Conservation (phyloP, 2,888 invertebrate species). For the Luperina testacea region DNA sequence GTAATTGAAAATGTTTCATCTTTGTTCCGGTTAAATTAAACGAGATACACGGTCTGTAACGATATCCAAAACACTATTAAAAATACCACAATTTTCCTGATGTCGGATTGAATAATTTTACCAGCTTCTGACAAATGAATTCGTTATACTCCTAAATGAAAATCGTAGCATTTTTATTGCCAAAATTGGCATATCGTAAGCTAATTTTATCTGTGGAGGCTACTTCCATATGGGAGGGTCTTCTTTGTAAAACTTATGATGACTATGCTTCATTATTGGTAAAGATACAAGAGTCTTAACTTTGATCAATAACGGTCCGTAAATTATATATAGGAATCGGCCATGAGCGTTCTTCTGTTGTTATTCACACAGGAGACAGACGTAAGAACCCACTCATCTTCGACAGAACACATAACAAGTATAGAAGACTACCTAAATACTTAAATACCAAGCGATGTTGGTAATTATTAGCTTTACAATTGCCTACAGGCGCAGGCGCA, state of each 20-base stretch:
- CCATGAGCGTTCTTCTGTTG: not conserved
- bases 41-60: not conserved
- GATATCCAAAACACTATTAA: not conserved
- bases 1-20: slow-evolving; percentile 11
- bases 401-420: slow-evolving; percentile 4
- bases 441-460: slow-evolving; percentile 9
- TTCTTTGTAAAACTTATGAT: not conserved
- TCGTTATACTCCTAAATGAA: not conserved
- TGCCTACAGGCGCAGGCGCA: slow-evolving; percentile 27
- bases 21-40: not conserved
- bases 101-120: not conserved
- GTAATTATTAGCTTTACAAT: slow-evolving; percentile 43
- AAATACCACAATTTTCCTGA: not conserved
- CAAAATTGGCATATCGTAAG: not conserved
- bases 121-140: not conserved
- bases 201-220: not conserved
- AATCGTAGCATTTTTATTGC: not conserved
- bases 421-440: slow-evolving; percentile 22
- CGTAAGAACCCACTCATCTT: not conserved
- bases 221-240: not conserved
- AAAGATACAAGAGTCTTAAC: not conserved
- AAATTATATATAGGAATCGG: not conserved
- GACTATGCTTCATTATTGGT: not conserved
- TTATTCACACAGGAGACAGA: not conserved
- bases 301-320: not conserved